Evolutionary conservation across 2,888 invertebrate species (phyloP).

Genomic region (Iphiclides podalirius): DNA sequence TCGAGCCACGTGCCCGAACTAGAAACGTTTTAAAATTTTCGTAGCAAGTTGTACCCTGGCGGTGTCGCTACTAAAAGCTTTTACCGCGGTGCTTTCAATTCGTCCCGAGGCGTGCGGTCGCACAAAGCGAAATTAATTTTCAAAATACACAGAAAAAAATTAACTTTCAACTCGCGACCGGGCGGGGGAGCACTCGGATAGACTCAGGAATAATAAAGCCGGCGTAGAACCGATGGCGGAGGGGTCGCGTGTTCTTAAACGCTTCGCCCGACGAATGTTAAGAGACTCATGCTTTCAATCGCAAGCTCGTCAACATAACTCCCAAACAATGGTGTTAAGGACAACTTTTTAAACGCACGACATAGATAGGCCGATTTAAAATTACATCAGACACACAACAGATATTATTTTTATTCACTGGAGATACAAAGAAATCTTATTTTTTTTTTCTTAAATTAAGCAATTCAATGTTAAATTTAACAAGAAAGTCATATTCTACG

Average conservation of each 20-base stretch:
- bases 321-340: too few relatives aligned
- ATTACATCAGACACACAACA: too few relatives aligned
- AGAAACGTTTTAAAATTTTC: too few relatives aligned
- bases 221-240: conserved; percentile 46
- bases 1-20: too few relatives aligned
- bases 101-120: conserved; percentile 65
- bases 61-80: conserved; percentile 63
- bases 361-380: background rate
- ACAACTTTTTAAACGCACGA: background rate
- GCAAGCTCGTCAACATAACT: background rate
- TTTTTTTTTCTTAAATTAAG: too few relatives aligned
- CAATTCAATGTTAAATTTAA: too few relatives aligned
- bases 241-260: conserved; percentile 36
- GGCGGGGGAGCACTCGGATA: conserved; percentile 61
- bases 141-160: conserved; percentile 79
- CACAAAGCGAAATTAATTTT: conserved; percentile 77
- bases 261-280: conserved; percentile 24
- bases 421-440: too few relatives aligned
- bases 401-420: too few relatives aligned
- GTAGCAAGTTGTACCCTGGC: too few relatives aligned
- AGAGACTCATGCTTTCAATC: background rate
- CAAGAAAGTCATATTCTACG: too few relatives aligned
- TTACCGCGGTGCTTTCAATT: conserved; percentile 57
- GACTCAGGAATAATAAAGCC: conserved; percentile 76
- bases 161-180: conserved; percentile 65